Percentiles rank a stretch among this genome's conserved stretches.
Conservation (phyloP, 2,888 invertebrate species). For the Epinotia ramella region DNA sequence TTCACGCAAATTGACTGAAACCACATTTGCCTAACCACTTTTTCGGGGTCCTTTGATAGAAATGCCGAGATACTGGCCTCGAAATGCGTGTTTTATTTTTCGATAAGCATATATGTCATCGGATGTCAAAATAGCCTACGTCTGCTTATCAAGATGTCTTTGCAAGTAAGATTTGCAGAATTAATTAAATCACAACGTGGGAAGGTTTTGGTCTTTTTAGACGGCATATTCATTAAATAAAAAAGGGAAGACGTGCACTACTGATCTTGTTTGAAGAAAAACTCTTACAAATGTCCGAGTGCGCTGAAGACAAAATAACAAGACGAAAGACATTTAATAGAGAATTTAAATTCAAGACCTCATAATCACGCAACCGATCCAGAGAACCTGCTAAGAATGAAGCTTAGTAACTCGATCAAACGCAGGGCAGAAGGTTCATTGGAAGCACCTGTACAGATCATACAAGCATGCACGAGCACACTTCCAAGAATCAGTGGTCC, state of each 20-base stretch:
- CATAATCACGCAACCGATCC: constrained; percentile 17
- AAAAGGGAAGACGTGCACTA: neutral
- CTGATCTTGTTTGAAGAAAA: constrained; percentile 3
- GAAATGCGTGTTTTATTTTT: constrained; percentile 30
- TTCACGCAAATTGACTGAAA: neutral
- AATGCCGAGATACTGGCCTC: constrained; percentile 2
- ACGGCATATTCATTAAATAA: neutral
- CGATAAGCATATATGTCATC: constrained; percentile 6
- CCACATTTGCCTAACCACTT: neutral
- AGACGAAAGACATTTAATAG: neutral
- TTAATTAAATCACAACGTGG: too few species aligned
- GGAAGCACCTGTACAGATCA: constrained; percentile 11
- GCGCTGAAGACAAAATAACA: constrained; percentile 1
- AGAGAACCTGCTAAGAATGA: constrained; percentile 6
- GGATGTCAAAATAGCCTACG: constrained; percentile 1
- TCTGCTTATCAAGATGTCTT: too few species aligned
- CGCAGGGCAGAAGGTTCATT: constrained; percentile 13
- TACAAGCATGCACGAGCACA: constrained; percentile 2
- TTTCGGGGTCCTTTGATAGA: neutral
- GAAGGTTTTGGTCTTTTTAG: too few species aligned
- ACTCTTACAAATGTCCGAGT: constrained; percentile 7
- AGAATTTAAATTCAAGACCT: neutral
- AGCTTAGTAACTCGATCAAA: neutral
- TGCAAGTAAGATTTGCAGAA: too few species aligned
- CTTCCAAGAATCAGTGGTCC: constrained; percentile 6